phyloP scores from a whole-genome alignment of 2,113 vertebrate genomes.

The Muntiacus reevesi region DNA sequence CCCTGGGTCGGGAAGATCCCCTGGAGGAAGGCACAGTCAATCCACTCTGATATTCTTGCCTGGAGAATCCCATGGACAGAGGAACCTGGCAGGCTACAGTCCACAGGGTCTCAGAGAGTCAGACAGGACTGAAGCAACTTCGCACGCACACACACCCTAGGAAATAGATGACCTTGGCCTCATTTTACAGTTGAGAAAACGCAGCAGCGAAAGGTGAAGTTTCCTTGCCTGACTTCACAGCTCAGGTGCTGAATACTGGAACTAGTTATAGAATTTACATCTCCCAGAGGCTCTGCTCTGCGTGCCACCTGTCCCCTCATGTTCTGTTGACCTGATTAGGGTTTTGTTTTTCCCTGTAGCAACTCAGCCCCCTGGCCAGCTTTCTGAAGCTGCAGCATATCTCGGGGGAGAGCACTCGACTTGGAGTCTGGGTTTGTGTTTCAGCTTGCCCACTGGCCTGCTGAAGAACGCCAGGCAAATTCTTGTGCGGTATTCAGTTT shows the following conservation, averaged over 20 bases:
- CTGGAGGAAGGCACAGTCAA: background rate
- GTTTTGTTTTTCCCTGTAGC: background rate
- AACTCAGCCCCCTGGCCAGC: background rate
- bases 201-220: background rate
- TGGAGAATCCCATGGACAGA: background rate
- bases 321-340: background rate
- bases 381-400: background rate
- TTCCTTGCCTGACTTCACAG: background rate
- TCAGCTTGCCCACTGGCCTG: background rate
- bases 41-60: background rate
- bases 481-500: background rate
- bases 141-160: background rate
- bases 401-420: accelerated
- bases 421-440: background rate
- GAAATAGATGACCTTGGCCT: background rate
- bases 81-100: background rate
- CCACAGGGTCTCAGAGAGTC: background rate
- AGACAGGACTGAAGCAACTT: background rate
- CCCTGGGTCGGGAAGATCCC: background rate
- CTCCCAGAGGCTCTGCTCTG: background rate
- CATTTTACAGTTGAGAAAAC: background rate
- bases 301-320: accelerated
- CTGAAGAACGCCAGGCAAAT: background rate
- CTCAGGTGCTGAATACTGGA: background rate
- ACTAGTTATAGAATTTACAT: background rate